Evolutionary conservation across 2,797 vertebrate genomes (phyloP).

Genomic region (Sebastes oblongus): DNA sequence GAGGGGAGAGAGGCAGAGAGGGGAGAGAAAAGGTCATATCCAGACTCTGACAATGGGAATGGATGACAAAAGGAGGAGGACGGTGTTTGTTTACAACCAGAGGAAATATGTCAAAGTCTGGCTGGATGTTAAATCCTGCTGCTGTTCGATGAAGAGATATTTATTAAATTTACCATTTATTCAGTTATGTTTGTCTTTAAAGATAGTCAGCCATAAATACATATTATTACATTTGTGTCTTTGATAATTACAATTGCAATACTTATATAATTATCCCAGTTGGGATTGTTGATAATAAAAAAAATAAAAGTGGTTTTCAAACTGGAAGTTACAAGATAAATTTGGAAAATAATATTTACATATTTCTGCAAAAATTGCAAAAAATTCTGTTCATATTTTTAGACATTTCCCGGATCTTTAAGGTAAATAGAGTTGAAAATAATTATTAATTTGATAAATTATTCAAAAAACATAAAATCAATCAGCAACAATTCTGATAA

Average conservation of each 20-base stretch:
- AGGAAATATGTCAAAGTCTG: conserved; percentile 23
- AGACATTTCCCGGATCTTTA: neutral
- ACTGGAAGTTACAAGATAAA: neutral
- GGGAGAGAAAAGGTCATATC: conserved; percentile 77
- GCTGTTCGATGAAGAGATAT: neutral
- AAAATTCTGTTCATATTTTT: neutral
- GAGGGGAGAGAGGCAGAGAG: conserved; percentile 40
- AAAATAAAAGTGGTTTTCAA: too few relatives aligned
- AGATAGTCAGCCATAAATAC: neutral
- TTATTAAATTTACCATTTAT: neutral
- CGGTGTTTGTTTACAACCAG: conserved; percentile 73
- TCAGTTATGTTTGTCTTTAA: neutral
- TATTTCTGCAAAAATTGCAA: neutral
- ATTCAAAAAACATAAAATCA: neutral
- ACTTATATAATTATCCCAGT: neutral
- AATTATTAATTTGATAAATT: neutral
- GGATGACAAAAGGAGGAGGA: conserved; percentile 70
- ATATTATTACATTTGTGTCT: neutral
- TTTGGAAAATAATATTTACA: neutral
- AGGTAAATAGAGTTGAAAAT: neutral
- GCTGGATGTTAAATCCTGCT: neutral
- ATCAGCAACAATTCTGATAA: neutral
- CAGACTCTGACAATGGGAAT: conserved; percentile 81
- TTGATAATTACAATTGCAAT: neutral
- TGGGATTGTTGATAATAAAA: neutral